A percentile compares a stretch with the other conserved stretches of the same genome.
These are phyloP conservation scores for Glaucomys volans DNA, from an alignment of 2,113 vertebrate species.

Conservation along the genomic window DNA sequence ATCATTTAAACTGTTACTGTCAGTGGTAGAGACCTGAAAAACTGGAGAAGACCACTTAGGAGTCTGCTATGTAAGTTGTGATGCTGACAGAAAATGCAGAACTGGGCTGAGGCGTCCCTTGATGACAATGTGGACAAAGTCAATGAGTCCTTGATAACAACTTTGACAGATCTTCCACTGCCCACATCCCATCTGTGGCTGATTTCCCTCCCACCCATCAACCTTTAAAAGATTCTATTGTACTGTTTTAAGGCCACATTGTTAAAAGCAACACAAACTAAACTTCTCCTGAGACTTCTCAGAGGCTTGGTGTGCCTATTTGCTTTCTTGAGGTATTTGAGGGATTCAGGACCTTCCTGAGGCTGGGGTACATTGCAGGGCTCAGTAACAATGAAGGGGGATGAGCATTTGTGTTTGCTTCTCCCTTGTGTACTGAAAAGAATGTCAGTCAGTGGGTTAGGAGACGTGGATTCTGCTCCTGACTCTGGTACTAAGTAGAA, in stretches of 20 bases:
- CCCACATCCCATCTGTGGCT: background rate
- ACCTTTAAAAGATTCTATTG: background rate
- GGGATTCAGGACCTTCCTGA: background rate
- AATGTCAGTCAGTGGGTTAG: background rate
- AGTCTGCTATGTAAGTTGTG: background rate
- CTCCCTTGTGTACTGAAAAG: background rate
- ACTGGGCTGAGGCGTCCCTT: background rate
- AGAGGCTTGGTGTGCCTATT: conserved; percentile 69
- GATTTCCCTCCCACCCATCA: background rate
- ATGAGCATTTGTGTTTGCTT: background rate
- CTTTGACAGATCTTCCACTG: background rate
- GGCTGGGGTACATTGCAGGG: too few species aligned
- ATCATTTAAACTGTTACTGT: background rate
- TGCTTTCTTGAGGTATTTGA: conserved; percentile 50
- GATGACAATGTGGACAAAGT: conserved; percentile 57
- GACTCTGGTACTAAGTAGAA: background rate
- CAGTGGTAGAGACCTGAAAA: background rate
- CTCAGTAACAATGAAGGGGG: background rate
- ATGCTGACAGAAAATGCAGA: background rate
- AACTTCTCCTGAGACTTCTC: conserved; percentile 66
- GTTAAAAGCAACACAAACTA: conserved; percentile 59
- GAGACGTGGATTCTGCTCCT: background rate
- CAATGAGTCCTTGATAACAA: background rate
- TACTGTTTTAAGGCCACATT: conserved; percentile 22
- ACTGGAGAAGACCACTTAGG: rapidly evolving